These are phyloP conservation scores for Oophaga pumilio DNA, from an alignment of 2,113 vertebrate genomes.

Conservation along the genomic window DNA sequence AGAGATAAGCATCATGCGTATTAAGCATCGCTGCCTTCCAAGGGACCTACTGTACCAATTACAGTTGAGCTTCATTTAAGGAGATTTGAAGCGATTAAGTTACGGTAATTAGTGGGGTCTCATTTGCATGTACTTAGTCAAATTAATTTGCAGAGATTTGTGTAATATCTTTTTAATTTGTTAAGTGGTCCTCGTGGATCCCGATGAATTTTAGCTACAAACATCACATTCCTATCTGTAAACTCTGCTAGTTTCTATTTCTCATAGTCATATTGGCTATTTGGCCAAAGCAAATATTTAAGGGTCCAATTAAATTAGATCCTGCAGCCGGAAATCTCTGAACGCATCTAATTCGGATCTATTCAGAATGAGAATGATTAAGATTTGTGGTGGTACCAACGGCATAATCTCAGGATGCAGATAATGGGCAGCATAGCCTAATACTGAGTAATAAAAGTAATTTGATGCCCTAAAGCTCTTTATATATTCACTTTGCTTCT, in stretches of 20 bases:
- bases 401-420: constrained; percentile 59
- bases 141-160: constrained; percentile 56
- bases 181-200: constrained; percentile 36
- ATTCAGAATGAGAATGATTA: constrained; percentile 62
- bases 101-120: constrained; percentile 55
- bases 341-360: constrained; percentile 61
- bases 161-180: constrained; percentile 53
- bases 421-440: constrained; percentile 60
- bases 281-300: constrained; percentile 50
- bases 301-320: constrained; percentile 62
- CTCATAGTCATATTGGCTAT: neutral
- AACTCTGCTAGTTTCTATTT: neutral
- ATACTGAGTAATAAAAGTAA: constrained; percentile 61
- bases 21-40: constrained; percentile 44
- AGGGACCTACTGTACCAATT: constrained; percentile 56
- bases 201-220: constrained; percentile 5
- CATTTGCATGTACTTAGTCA: constrained; percentile 57
- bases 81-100: constrained; percentile 54
- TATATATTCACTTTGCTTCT: constrained; percentile 59
- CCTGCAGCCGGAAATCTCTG: constrained; percentile 53
- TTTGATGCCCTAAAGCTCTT: constrained; percentile 62
- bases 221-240: neutral
- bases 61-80: constrained; percentile 56
- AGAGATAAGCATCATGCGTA: constrained; percentile 41
- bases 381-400: constrained; percentile 59